A percentile compares a stretch with the other conserved stretches of the same genome.
phyloP scores from a whole-genome alignment of 2,888 invertebrate species.

The Marronus borbonicus region DNA sequence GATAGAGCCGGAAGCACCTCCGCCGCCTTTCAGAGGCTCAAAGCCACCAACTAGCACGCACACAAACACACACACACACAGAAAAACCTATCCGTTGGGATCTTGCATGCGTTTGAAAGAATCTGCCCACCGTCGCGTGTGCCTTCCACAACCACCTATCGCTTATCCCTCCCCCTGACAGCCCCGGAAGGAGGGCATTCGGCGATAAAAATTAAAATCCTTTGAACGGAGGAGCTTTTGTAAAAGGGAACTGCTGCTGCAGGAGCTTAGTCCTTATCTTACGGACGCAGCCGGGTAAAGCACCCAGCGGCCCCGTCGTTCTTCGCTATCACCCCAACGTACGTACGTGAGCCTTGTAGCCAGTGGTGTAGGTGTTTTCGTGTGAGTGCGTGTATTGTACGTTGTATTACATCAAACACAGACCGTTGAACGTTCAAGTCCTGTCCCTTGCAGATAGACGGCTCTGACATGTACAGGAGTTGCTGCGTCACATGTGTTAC shows the following conservation, averaged over 20 bases:
- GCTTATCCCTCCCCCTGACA: not conserved
- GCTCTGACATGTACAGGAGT: slow-evolving; percentile 55
- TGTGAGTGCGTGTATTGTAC: slow-evolving; percentile 43
- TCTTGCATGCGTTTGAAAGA: slow-evolving; percentile 30
- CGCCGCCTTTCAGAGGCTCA: no score
- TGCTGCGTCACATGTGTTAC: slow-evolving; percentile 50
- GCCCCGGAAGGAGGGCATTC: not conserved
- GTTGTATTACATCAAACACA: slow-evolving; percentile 55
- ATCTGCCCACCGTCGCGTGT: slow-evolving; percentile 16
- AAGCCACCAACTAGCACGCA: no score
- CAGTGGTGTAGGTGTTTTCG: not conserved
- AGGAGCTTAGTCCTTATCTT: slow-evolving; percentile 39
- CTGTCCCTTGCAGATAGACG: slow-evolving; percentile 55
- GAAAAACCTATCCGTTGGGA: not conserved
- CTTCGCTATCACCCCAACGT: not conserved
- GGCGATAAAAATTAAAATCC: slow-evolving; percentile 40
- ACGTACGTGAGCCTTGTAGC: not conserved
- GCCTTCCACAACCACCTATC: not conserved
- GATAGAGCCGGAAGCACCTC: no score
- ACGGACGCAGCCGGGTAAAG: slow-evolving; percentile 26
- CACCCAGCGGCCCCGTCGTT: not conserved
- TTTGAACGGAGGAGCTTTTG: slow-evolving; percentile 21
- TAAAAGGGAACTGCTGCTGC: slow-evolving; percentile 20
- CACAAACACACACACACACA: no score
- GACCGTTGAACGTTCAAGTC: slow-evolving; percentile 54